Conservation (phyloP, 2,888 invertebrate species). For the Tineola bisselliella region DNA sequence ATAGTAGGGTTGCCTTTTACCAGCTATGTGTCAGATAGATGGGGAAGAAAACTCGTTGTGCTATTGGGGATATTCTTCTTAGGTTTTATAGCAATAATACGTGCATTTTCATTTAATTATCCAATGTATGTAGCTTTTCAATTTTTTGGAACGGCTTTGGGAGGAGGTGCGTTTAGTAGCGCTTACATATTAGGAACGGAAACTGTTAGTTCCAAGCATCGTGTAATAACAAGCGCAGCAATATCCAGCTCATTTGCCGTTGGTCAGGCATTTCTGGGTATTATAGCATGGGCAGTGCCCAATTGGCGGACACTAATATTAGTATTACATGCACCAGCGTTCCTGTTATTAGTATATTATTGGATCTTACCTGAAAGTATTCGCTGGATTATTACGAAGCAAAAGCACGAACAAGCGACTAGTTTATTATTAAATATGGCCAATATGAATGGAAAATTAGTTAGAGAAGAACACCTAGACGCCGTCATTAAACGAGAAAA, state of each 20-base stretch:
- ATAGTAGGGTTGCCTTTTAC: not conserved
- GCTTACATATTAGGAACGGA: not conserved
- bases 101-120: conserved; percentile 4
- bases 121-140: conserved; percentile 3
- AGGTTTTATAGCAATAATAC: not conserved
- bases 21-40: conserved; percentile 1
- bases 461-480: not conserved
- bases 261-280: not conserved
- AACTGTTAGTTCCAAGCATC: not conserved
- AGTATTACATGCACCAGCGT: conserved; percentile 2
- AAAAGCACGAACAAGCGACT: not conserved
- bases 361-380: conserved; percentile 6
- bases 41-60: not conserved
- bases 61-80: not conserved
- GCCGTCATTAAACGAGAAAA: not conserved
- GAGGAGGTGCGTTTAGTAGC: not conserved
- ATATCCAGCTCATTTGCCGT: not conserved
- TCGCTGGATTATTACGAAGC: not conserved
- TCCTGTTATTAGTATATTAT: not conserved
- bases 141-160: not conserved
- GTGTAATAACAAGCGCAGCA: not conserved
- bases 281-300: conserved; percentile 1
- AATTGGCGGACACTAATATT: not conserved
- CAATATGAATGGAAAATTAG: not conserved
- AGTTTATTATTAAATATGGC: not conserved